A percentile compares a stretch with the other conserved stretches of the same genome.
Conservation (phyloP, 2,888 invertebrate species). For the Ditula angustiorana region DNA sequence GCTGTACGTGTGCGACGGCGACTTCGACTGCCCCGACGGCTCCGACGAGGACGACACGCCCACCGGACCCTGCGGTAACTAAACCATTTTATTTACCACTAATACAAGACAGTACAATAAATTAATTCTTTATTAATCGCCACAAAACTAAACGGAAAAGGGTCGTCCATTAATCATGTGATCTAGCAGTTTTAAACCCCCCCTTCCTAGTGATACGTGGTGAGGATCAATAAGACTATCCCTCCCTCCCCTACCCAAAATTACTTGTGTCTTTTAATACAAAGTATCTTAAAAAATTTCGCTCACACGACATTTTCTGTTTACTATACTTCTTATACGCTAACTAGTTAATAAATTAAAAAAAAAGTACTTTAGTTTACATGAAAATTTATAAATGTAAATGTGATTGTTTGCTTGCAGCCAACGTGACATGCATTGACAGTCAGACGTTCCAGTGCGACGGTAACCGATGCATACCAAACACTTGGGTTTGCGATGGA, state of each 20-base stretch:
- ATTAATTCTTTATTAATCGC: neutral
- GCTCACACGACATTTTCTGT: too few relatives aligned
- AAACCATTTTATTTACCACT: neutral
- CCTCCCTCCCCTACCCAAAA: too few relatives aligned
- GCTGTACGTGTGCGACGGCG: conserved; percentile 90
- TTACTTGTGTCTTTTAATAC: too few relatives aligned
- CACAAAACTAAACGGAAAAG: neutral
- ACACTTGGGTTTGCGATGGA: conserved; percentile 87
- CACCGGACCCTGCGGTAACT: conserved; percentile 86
- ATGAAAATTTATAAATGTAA: neutral
- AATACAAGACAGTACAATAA: neutral
- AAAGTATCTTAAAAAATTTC: too few relatives aligned
- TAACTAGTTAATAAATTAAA: too few relatives aligned
- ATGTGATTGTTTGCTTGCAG: conserved; percentile 51
- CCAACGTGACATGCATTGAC: conserved; percentile 78
- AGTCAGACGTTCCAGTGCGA: conserved; percentile 87
- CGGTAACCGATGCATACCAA: conserved; percentile 87
- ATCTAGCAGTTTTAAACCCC: too few relatives aligned
- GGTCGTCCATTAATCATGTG: too few relatives aligned
- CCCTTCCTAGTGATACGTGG: too few relatives aligned
- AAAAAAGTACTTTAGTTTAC: neutral
- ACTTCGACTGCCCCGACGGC: conserved; percentile 90
- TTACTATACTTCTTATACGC: too few relatives aligned
- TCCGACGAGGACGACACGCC: conserved; percentile 89
- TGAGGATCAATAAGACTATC: too few relatives aligned